These are phyloP conservation scores for Odontothrips loti DNA, from an alignment of 2,888 invertebrate species.

Conservation along the genomic window DNA sequence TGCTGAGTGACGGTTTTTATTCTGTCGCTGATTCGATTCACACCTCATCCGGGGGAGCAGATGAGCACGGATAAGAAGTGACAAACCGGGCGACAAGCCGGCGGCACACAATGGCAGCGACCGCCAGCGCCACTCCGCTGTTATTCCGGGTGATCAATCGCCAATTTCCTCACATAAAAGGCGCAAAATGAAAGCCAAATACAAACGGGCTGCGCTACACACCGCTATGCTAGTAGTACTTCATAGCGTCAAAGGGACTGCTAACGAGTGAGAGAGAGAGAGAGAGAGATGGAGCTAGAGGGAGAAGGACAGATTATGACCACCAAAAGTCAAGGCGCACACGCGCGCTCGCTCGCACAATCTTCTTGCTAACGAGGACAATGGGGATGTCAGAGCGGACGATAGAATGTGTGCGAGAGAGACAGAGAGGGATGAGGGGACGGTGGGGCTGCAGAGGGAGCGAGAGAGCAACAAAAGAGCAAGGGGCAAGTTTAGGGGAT, in stretches of 20 bases:
- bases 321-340: not conserved
- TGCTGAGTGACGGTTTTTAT: too few relatives aligned
- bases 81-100: too few relatives aligned
- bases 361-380: conserved; percentile 20
- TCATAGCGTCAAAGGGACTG: not conserved
- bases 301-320: not conserved
- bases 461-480: not conserved
- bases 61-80: too few relatives aligned
- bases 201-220: not conserved
- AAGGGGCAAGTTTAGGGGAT: not conserved
- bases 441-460: not conserved
- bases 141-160: not conserved
- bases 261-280: conserved; percentile 18
- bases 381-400: not conserved
- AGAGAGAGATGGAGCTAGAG: conserved; percentile 21
- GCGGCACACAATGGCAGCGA: too few relatives aligned
- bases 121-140: not conserved
- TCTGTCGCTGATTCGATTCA: too few relatives aligned
- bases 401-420: not conserved
- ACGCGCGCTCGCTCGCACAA: conserved; percentile 7
- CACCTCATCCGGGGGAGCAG: too few relatives aligned
- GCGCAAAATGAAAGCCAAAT: conserved; percentile 23
- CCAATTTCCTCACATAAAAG: conserved; percentile 19
- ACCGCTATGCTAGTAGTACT: too few relatives aligned
- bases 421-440: not conserved